A percentile compares a stretch with the other conserved stretches of the same genome.
Evolutionary conservation across 2,797 vertebrate species (phyloP).

Genomic region (Scolopax bukidnonensis): DNA sequence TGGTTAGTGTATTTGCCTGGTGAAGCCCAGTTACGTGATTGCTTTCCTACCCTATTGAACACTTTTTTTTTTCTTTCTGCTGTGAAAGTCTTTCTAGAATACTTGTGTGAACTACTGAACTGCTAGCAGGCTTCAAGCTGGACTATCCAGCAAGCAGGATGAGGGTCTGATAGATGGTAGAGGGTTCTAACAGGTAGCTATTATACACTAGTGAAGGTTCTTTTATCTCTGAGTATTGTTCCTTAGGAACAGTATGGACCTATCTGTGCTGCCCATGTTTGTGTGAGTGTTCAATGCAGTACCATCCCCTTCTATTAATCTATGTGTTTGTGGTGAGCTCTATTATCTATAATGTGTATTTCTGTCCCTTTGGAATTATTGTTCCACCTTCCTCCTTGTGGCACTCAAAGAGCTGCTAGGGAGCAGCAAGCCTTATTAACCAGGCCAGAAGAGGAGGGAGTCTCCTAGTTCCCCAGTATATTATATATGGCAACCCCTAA

Average conservation of each 20-base stretch:
- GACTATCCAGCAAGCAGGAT: neutral
- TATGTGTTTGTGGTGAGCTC: neutral
- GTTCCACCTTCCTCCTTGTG: neutral
- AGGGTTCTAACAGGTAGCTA: neutral
- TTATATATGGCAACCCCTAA: neutral
- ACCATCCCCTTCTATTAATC: neutral
- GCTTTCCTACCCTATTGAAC: neutral
- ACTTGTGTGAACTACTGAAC: neutral
- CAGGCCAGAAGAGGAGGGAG: neutral
- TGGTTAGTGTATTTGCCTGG: neutral
- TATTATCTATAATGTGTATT: accelerated
- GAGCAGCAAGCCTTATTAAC: neutral
- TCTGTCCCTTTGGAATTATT: neutral
- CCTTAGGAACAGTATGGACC: neutral
- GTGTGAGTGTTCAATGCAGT: neutral
- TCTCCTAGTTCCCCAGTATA: accelerated
- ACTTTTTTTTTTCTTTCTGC: no score
- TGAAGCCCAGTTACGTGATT: neutral
- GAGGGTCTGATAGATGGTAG: neutral
- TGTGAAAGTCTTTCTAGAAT: neutral
- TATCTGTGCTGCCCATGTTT: neutral
- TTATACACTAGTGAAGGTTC: neutral
- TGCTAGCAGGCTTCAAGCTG: neutral
- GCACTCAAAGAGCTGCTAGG: neutral
- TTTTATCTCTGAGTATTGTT: neutral